Evolutionary conservation across 1,140 invertebrate genomes (phyloP), one percentile per base, ranked within the genome.

Genomic region (Wasmannia auropunctata): DNA sequence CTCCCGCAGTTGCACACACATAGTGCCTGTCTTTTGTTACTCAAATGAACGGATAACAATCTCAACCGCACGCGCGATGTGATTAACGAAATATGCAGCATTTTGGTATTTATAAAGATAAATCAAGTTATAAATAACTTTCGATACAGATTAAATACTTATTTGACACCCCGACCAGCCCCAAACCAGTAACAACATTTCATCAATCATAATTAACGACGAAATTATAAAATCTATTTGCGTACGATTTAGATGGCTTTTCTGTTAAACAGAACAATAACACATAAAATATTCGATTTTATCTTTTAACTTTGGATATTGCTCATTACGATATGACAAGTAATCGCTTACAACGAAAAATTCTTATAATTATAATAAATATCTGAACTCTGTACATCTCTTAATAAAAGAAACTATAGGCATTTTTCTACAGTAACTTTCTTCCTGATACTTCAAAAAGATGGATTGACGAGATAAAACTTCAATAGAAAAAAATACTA

Each of bases 1-100:
- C 19, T 54, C 43, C 4, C 34, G 49, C 51, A 80, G 69, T 80
- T 69, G 34, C 77, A n/a, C n/a, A n/a, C n/a, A n/a, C n/a, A n/a
- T n/a, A 19, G 37, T 28, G 34, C 16, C 31, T 2, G 22, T n/a
- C 31, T 51, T 77, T 54, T 56, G 34, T 54, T 80, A 67, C 22
- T 79, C 25, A 10, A 54, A 14, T n/a, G 3, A 79, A 28, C 28
- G 8, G 16, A 63, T 46, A 79, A 79, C 19, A 40, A 67, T 16
- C 28, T 62, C 31, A 40, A 65, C 1, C n/a, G 62, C n/a, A 37
- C 34, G 5, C 11, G n/a, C 60, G 31, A n/a, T 34, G 31, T 37
- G 19, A 16, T n/a, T 46, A 63, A 34, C 28, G 8, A 63, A n/a
- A n/a, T n/a, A 34, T 63, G n/a, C 31, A 19, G 14, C 16, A 62